A percentile compares a stretch with the other conserved stretches of the same genome.
Evolutionary conservation across 2,113 vertebrate genomes (phyloP).

Genomic region (Serilophus lunatus): DNA sequence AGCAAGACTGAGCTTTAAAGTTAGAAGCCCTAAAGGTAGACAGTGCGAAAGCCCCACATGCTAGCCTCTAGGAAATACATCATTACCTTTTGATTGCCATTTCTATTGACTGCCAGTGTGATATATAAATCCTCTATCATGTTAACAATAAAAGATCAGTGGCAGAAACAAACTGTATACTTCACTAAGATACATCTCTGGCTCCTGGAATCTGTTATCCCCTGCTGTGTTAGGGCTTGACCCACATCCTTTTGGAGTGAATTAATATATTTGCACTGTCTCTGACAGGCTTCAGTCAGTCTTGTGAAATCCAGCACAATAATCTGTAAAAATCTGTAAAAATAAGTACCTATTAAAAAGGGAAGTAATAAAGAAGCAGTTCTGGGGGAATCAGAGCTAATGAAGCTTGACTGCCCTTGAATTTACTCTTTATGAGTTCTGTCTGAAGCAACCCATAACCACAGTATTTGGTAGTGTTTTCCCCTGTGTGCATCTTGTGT

Average conservation of each 20-base stretch:
- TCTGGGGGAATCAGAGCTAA: background rate
- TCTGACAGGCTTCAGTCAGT: background rate
- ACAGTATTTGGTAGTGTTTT: background rate
- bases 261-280: background rate
- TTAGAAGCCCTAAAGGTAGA: background rate
- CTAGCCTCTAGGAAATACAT: conserved; percentile 12
- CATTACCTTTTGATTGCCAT: background rate
- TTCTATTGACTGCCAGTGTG: conserved; percentile 4
- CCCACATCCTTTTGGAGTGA: background rate
- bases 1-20: background rate
- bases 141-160: background rate
- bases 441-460: background rate
- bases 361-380: background rate
- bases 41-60: background rate
- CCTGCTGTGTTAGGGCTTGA: background rate
- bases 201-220: background rate
- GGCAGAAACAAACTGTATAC: background rate
- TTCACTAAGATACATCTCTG: background rate
- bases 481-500: background rate
- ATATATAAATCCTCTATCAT: background rate
- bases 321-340: background rate
- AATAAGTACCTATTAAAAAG: background rate
- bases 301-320: background rate
- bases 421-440: background rate
- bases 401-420: background rate